Conservation (phyloP, 2,113 vertebrate genomes). For the Asarcornis scutulata region DNA sequence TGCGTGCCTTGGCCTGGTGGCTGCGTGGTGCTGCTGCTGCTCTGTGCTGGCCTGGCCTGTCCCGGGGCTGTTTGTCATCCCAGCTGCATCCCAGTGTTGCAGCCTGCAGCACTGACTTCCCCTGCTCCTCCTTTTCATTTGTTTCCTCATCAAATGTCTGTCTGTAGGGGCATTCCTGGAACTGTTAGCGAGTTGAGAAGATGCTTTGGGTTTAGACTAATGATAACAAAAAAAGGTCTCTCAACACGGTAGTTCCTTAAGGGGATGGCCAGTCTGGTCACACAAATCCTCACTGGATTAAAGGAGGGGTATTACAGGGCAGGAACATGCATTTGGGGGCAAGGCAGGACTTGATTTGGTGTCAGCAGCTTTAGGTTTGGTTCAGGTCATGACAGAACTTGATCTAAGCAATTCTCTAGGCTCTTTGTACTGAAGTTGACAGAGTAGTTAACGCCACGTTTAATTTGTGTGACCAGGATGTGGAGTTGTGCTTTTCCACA, state of each 20-base stretch:
- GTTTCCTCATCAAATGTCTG: not conserved
- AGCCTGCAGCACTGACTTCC: not conserved
- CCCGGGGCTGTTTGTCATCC: not conserved
- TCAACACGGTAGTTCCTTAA: not conserved
- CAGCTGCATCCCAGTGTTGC: not conserved
- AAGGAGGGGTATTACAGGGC: not conserved
- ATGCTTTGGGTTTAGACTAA: not conserved
- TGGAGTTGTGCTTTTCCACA: fast-evolving
- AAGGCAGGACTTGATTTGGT: not conserved
- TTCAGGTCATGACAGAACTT: not conserved
- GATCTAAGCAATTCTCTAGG: not conserved
- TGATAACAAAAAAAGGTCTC: not conserved
- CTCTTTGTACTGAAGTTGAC: not conserved
- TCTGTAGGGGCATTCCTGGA: not conserved
- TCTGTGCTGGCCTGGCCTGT: not conserved
- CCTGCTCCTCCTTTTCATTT: not conserved
- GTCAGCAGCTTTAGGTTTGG: not conserved
- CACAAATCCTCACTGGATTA: not conserved
- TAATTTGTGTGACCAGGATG: not conserved
- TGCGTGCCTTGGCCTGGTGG: not conserved
- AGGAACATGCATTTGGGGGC: not conserved
- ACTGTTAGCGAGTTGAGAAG: fast-evolving
- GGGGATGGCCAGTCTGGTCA: not conserved
- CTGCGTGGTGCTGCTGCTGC: not conserved
- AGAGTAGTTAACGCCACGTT: not conserved